phyloP scores from a whole-genome alignment of 2,888 invertebrate genomes.

The Abrostola triplasia region DNA sequence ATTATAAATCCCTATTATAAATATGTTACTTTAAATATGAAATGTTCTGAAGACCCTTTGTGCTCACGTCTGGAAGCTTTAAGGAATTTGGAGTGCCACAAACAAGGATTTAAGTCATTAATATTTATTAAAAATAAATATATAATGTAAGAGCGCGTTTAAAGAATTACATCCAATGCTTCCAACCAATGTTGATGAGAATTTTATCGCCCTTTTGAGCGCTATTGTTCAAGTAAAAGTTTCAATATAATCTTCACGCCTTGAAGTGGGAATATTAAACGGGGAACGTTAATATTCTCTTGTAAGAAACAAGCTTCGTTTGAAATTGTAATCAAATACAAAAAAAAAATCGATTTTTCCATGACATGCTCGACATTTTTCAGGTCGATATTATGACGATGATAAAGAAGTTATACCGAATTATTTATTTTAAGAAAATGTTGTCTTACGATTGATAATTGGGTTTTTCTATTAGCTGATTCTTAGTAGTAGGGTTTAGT shows the following conservation, averaged over 20 bases:
- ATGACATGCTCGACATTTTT: background rate
- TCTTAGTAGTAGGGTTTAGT: too few species aligned
- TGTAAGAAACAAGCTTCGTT: background rate
- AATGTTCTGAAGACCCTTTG: too few species aligned
- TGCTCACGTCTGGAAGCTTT: too few species aligned
- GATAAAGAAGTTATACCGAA: too few species aligned
- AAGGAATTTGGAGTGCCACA: too few species aligned
- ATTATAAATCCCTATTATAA: too few species aligned
- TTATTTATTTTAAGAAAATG: too few species aligned
- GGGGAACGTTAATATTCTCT: slow-evolving; percentile 6
- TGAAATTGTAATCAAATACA: background rate
- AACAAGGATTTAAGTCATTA: too few species aligned
- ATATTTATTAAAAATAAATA: background rate
- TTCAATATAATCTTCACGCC: slow-evolving; percentile 20
- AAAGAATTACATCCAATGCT: slow-evolving; percentile 2
- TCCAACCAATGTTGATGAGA: slow-evolving; percentile 15
- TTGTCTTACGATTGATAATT: too few species aligned
- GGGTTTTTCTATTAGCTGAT: too few species aligned
- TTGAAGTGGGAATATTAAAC: slow-evolving; percentile 10
- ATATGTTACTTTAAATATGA: too few species aligned
- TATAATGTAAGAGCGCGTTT: slow-evolving; percentile 5
- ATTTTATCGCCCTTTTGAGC: slow-evolving; percentile 10
- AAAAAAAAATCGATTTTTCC: background rate
- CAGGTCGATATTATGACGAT: background rate
- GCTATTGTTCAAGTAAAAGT: slow-evolving; percentile 13